A percentile compares a stretch with the other conserved stretches of the same genome.
Evolutionary conservation across 2,888 invertebrate species (phyloP).

Genomic region (Stenichneumon culpator): DNA sequence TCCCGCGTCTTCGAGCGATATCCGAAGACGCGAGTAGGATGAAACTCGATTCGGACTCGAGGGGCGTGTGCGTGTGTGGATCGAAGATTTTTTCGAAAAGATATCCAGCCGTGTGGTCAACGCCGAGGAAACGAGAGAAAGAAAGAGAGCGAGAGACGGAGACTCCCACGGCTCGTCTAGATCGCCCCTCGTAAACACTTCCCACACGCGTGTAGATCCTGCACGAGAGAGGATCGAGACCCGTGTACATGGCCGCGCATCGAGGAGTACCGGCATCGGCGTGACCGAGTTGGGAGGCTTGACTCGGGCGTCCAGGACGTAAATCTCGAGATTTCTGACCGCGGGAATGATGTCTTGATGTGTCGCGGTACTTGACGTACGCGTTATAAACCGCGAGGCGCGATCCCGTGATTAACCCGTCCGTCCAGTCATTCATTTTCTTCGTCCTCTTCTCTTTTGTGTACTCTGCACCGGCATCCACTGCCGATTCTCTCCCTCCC

Average conservation of each 20-base stretch:
- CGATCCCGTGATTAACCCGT: conserved; percentile 73
- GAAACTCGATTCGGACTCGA: conserved; percentile 46
- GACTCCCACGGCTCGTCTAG: conserved; percentile 77
- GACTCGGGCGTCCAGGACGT: conserved; percentile 47
- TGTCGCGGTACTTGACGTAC: conserved; percentile 71
- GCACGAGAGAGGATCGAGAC: conserved; percentile 48
- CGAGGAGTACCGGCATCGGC: conserved; percentile 31
- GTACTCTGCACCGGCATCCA: not conserved
- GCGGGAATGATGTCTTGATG: conserved; percentile 80
- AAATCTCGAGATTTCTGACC: conserved; percentile 72
- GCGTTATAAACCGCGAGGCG: conserved; percentile 60
- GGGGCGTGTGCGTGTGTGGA: conserved; percentile 36
- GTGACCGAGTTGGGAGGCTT: conserved; percentile 56
- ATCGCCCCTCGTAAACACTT: conserved; percentile 79
- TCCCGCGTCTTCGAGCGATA: conserved; percentile 28
- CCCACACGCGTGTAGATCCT: conserved; percentile 73
- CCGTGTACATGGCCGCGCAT: not conserved
- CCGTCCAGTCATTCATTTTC: conserved; percentile 65
- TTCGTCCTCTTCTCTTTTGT: conserved; percentile 43
- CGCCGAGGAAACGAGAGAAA: conserved; percentile 23
- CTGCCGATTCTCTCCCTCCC: conserved; percentile 27
- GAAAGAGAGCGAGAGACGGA: conserved; percentile 39
- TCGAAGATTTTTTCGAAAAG: conserved; percentile 44
- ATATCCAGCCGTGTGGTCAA: conserved; percentile 28
- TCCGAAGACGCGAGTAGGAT: conserved; percentile 58